Base-by-base conservation (phyloP, 35 echinoderm and acorn worm species). In the Hemicentrotus pulcherrimus region DNA sequence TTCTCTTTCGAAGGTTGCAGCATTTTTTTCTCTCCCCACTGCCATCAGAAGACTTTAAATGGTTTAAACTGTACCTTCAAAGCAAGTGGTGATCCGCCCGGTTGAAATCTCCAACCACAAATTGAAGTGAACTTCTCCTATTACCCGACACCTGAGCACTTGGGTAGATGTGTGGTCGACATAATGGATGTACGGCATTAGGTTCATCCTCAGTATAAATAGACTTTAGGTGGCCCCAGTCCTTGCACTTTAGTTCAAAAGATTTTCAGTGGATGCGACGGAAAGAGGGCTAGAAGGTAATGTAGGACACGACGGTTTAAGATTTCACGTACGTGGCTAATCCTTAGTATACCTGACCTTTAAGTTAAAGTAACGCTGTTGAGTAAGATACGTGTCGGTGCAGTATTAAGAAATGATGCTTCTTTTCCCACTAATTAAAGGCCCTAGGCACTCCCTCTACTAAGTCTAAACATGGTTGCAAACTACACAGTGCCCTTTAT, bases 111-210 rank as follows among this genome's bases (percentile, higher is more conserved):
- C 65, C 28, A 15, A 78, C 65, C 65, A 5, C 6, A 78, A 28
- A 78, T 28, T 78, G 65, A 78, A 78, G 65, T 78, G 65, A 78
- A 78, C 65, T n/a, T 78, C 65, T 78, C 65, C 65, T 78, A 78
- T 78, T 78, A 78, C 65, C 22, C 6, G 65, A 28, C 65, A 78
- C 65, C 65, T 78, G 65, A 78, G 65, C 65, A 78, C 65, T 78
- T 78, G 65, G 65, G 24, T 78, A 28, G 65, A 78, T n/a, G 65
- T 78, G 65, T 78, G 65, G 65, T 78, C 65, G 65, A 78, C 65
- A n/a, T 78, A 78, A 78, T 78, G 65, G 65, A 78, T 78, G 65
- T 78, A 78, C 19, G 2, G 65, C 19, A 78, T 78, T 78, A 78
- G 65, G 65, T 78, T 78, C 65, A 78, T 78, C 65, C 28, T 78